Percentiles rank a stretch among this genome's conserved stretches.
Evolutionary conservation across 2,888 invertebrate species (phyloP).

Genomic region (Exocentrus adspersus): DNA sequence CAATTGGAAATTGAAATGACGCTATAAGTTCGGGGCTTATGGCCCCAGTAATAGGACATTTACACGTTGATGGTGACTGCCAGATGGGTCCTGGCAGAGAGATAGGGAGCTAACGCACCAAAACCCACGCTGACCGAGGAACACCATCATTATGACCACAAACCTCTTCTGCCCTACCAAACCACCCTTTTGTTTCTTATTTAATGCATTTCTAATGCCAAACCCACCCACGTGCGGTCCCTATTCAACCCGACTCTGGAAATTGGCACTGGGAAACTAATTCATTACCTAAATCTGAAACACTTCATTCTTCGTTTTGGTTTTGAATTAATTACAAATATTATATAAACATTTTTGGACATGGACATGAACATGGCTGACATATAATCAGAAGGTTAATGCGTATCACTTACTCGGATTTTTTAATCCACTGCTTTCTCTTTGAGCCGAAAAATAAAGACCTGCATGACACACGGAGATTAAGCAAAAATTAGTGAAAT

Average conservation of each 20-base stretch:
- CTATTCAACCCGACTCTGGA: background rate
- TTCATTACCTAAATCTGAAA: too few relatives aligned
- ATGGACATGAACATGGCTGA: too few relatives aligned
- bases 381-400: too few relatives aligned
- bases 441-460: too few relatives aligned
- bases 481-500: background rate
- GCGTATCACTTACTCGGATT: too few relatives aligned
- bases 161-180: conserved; percentile 31
- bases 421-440: too few relatives aligned
- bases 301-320: too few relatives aligned
- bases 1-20: conserved; percentile 64
- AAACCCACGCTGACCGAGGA: conserved; percentile 41
- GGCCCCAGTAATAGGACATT: conserved; percentile 61
- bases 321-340: too few relatives aligned
- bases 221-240: background rate
- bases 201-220: conserved; percentile 34
- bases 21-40: conserved; percentile 61
- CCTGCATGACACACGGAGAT: too few relatives aligned
- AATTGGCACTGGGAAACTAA: background rate
- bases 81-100: conserved; percentile 49
- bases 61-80: conserved; percentile 60
- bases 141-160: conserved; percentile 42
- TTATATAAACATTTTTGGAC: too few relatives aligned
- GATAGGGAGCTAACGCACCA: conserved; percentile 39
- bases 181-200: conserved; percentile 43